Evolutionary conservation across 2,113 vertebrate genomes (phyloP).

Genomic region (Morone saxatilis): DNA sequence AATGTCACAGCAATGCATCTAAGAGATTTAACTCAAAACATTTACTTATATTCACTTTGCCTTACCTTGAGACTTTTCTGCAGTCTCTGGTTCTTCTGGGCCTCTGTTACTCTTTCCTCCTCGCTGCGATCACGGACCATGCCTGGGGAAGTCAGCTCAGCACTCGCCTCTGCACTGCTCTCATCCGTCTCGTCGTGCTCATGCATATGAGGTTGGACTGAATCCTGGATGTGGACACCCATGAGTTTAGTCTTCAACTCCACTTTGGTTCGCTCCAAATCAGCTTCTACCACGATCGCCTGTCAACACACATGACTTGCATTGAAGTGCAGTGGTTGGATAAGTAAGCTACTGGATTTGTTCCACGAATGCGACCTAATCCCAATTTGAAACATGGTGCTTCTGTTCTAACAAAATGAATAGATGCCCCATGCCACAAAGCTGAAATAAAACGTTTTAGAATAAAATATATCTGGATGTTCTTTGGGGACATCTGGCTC

Average conservation of each 20-base stretch:
- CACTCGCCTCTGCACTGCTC: constrained; percentile 94
- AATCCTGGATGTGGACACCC: constrained; percentile 90
- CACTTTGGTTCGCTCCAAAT: constrained; percentile 93
- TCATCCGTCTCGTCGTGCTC: constrained; percentile 96
- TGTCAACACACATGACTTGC: constrained; percentile 67
- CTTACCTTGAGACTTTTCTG: constrained; percentile 95
- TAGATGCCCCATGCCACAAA: neutral
- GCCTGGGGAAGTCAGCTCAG: constrained; percentile 90
- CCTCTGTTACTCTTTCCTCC: constrained; percentile 94
- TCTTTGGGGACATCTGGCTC: neutral
- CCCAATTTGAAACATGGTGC: neutral
- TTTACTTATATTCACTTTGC: neutral
- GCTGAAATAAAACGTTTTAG: neutral
- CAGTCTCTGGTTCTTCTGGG: constrained; percentile 94
- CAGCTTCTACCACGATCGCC: constrained; percentile 91
- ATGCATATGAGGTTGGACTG: constrained; percentile 84
- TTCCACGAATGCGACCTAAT: neutral
- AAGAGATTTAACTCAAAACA: neutral
- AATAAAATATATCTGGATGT: neutral
- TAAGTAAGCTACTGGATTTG: neutral
- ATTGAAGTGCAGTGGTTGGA: constrained; percentile 20
- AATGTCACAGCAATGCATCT: neutral
- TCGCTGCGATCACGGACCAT: constrained; percentile 93
- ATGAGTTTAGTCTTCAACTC: constrained; percentile 91
- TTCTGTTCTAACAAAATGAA: neutral